Base-by-base conservation (phyloP, 1,140 invertebrate species). In the Ceratina japonica region DNA sequence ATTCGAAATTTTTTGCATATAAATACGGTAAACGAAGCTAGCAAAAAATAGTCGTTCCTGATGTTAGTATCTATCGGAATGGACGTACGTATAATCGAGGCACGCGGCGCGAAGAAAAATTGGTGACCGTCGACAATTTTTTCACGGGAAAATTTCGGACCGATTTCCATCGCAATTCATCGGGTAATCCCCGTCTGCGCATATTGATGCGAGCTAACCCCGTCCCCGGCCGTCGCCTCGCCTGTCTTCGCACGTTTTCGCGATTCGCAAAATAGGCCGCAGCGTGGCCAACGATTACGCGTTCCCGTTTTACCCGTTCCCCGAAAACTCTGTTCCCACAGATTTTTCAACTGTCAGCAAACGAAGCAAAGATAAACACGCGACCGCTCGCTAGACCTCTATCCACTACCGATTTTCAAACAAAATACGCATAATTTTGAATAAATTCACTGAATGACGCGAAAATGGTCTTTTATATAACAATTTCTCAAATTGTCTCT, bases 121-220 rank as follows among this genome's bases (percentile, higher is more conserved):
- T 59, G n/a, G 24, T 16, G 37, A 0, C 15, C 7, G 16, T 24
- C 27, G 27, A 5, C 49, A 54, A 77, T 51, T 76, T 61, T 58
- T 20, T 16, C 75, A 10, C 49, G 0, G 22, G 22, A 20, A 37
- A 24, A 77, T 52, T 77, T 77, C 68, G 27, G 0, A 8, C 68
- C 37, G 37, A 70, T 61, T 70, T 77, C 27, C 75, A 70, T 77
- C 49, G 22, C 66, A 31, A 71, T 54, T 77, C 56, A 4, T 27
- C 44, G 75, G 5, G 37, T 44, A 76, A 76, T 80, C 44, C 31
- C 59, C 71, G 44, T 22, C 5, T 66, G 52, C 61, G 76, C 71
- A 76, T 85, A 82, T 77, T 71, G 80, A 78, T 69, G 31, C 70
- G 22, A n/a, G 49, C 56, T 70, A 20, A 20, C 7, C 12, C 59